Evolutionary conservation across 2,113 vertebrate species (phyloP).

Genomic region (Paramormyrops kingsleyae): DNA sequence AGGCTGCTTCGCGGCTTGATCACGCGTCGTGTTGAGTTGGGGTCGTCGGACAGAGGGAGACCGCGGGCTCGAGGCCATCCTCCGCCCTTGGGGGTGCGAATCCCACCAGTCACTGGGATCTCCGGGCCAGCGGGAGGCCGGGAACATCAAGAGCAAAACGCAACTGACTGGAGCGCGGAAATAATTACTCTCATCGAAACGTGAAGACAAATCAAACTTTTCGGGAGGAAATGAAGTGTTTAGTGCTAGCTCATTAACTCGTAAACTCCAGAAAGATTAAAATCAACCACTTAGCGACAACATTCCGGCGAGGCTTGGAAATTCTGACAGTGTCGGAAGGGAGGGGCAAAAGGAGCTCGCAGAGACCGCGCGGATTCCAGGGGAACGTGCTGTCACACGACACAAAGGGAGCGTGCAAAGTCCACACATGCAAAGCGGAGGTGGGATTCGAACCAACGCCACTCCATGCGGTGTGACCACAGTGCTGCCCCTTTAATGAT

Average conservation of each 20-base stretch:
- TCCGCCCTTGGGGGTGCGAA: not conserved
- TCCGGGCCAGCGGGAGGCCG: not conserved
- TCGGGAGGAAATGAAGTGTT: slow-evolving; percentile 15
- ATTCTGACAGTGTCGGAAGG: not conserved
- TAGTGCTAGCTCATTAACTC: slow-evolving; percentile 14
- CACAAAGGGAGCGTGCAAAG: not conserved
- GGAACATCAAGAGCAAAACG: not conserved
- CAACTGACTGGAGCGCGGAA: slow-evolving; percentile 6
- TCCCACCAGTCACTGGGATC: not conserved
- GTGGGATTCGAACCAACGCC: not conserved
- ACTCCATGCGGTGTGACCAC: not conserved
- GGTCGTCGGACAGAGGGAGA: not conserved
- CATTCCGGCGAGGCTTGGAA: not conserved
- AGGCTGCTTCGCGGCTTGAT: not conserved
- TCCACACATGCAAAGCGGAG: not conserved
- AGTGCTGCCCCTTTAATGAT: not conserved
- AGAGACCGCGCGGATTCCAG: not conserved
- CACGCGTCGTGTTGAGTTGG: not conserved
- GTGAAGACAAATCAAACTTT: slow-evolving; percentile 10
- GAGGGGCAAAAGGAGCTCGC: not conserved
- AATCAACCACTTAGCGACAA: not conserved
- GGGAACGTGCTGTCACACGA: not conserved
- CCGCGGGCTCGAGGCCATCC: not conserved
- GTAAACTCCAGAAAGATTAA: slow-evolving; percentile 15
- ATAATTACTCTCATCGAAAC: slow-evolving; percentile 10